Evolutionary conservation across 2,888 invertebrate genomes (phyloP), one percentile per base, ranked within the genome.

Genomic region (Stictocephala bisonia): DNA sequence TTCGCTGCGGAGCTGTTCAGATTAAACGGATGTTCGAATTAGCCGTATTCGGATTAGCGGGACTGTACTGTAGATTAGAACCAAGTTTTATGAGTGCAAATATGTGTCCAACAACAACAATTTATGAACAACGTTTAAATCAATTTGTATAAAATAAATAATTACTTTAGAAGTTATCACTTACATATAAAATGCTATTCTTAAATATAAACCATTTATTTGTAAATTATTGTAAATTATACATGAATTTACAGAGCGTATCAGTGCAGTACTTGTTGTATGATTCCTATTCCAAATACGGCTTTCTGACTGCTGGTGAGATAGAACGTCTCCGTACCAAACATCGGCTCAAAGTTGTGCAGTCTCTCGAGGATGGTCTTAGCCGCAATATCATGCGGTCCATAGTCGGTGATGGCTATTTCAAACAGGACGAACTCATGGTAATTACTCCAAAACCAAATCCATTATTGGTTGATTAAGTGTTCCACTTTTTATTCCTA

Each of bases 281-380:
- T 82, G 92, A 95, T 81, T 93, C 97, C 0, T 98, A 98, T 83
- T 87, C 89, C 0, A 91, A 90, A 76, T 95, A 91, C 82, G 93
- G 93, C 31, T 86, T 87, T 44, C 90, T 99, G 74, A 93, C 94
- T 6, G 91, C 93, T 74, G 93, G 93, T 70, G 90, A 90, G 79
- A 98, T 99, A 74, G 97, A 98, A 83, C 90, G 93, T 76, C 86
- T 98, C 76, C 88, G 99, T 58, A 87, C 98, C 75, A 96, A 96
- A 82, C 96, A 98, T 83, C 87, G 99, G 13, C 86, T 99, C 29
- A 88, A 92, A 78, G 98, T 99, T 0, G 97, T 99, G 31, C 93
- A 97, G 80, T 93, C 92, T 79, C 86, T 99, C 73, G 98, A 98
- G 83, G 95, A 97, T 82, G 95, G 93, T 74, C 89, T 91, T 26